A percentile compares a stretch with the other conserved stretches of the same genome.
These are phyloP conservation scores for Xenentodon cancila DNA, from an alignment of 2,797 vertebrate species.

Conservation along the genomic window DNA sequence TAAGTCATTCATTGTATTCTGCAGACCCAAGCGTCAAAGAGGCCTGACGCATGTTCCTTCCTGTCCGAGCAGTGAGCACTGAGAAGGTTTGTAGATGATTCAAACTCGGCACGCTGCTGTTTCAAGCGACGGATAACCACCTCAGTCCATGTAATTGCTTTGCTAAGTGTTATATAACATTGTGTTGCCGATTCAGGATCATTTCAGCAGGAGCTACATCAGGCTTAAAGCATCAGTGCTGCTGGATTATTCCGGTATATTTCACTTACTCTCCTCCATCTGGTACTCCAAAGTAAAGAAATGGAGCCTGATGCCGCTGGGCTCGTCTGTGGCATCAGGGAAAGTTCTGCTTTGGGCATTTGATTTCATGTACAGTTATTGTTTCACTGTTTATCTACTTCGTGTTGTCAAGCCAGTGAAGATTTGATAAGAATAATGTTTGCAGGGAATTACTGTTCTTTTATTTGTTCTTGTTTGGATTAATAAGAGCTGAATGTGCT, in stretches of 20 bases:
- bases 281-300: slow-evolving; percentile 5
- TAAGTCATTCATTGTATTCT: background rate
- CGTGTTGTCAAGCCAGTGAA: too few species aligned
- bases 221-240: slow-evolving; percentile 32
- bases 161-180: slow-evolving; percentile 55
- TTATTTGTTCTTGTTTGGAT: too few species aligned
- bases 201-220: slow-evolving; percentile 35
- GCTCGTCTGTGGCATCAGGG: slow-evolving; percentile 11
- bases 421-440: too few species aligned
- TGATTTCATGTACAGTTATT: too few species aligned
- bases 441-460: too few species aligned
- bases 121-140: slow-evolving; percentile 23
- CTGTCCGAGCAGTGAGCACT: background rate
- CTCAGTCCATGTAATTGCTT: slow-evolving; percentile 40
- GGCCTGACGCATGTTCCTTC: background rate
- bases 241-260: slow-evolving; percentile 49
- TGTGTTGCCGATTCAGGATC: slow-evolving; percentile 49
- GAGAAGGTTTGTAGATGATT: background rate
- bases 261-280: slow-evolving; percentile 11
- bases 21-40: background rate
- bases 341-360: background rate
- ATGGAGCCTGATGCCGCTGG: background rate
- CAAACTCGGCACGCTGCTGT: slow-evolving; percentile 13
- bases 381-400: too few species aligned
- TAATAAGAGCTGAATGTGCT: too few species aligned